A percentile compares a stretch with the other conserved stretches of the same genome.
These are phyloP conservation scores for Agriopis leucophaearia DNA, from an alignment of 2,888 invertebrate genomes.

Conservation along the genomic window DNA sequence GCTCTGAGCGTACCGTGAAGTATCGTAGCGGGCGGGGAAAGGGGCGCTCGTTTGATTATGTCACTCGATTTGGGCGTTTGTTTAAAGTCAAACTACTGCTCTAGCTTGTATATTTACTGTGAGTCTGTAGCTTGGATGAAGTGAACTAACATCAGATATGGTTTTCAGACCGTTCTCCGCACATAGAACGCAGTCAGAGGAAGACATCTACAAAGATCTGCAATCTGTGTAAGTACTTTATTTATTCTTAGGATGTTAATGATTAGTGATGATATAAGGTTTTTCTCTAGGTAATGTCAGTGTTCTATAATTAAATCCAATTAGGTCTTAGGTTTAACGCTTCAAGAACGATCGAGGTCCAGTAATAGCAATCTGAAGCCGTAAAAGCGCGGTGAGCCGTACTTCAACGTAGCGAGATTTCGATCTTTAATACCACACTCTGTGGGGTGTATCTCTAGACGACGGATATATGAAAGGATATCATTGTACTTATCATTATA, in stretches of 20 bases:
- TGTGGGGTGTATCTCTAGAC: too few relatives aligned
- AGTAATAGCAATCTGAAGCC: background rate
- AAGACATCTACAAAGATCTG: constrained; percentile 94
- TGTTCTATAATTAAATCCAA: background rate
- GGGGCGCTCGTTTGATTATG: too few relatives aligned
- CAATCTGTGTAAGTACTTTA: constrained; percentile 91
- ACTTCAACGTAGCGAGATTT: background rate
- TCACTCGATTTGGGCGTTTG: too few relatives aligned
- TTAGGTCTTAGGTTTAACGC: background rate
- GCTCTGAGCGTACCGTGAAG: too few relatives aligned
- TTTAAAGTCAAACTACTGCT: background rate
- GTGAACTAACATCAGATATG: constrained; percentile 21
- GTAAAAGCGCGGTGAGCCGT: background rate
- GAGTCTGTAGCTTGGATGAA: background rate
- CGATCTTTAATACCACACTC: background rate
- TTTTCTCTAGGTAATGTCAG: background rate
- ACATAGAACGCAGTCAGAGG: constrained; percentile 92
- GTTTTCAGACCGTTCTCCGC: constrained; percentile 93
- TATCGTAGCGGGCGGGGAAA: too few relatives aligned
- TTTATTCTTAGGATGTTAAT: background rate
- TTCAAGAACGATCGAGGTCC: background rate
- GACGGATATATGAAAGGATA: too few relatives aligned
- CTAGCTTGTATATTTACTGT: background rate
- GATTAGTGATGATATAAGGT: background rate
- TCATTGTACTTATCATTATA: too few relatives aligned